phyloP scores from a whole-genome alignment of 1,140 invertebrate species.

The Sycophila sp. region DNA sequence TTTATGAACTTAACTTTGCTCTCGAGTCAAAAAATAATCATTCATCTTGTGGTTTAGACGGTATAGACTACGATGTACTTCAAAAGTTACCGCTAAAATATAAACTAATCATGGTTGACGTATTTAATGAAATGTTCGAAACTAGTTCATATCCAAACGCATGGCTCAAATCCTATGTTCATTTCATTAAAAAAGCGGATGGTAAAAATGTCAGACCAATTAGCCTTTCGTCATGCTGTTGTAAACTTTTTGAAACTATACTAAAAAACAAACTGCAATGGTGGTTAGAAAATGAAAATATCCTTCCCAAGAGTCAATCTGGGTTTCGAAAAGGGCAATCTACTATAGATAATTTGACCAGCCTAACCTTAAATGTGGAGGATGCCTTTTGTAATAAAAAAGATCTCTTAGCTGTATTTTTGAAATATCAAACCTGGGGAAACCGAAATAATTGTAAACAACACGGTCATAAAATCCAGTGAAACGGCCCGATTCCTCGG shows the following conservation, averaged over 20 bases:
- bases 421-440: not conserved
- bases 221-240: not conserved
- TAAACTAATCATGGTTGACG: no score
- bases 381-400: not conserved
- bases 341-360: no score
- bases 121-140: no score
- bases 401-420: not conserved
- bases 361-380: no score
- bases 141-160: not conserved
- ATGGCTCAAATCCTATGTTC: not conserved
- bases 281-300: not conserved
- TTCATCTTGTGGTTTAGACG: not conserved
- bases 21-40: not conserved
- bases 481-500: slow-evolving; percentile 16
- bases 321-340: no score
- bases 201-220: not conserved
- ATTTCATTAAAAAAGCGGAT: no score
- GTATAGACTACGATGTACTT: not conserved
- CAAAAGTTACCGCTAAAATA: not conserved
- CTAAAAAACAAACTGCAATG: not conserved
- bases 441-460: slow-evolving; percentile 12
- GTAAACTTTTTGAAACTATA: not conserved
- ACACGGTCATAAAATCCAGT: slow-evolving; percentile 9
- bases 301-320: not conserved
- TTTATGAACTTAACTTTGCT: not conserved